Conservation (phyloP, 2,113 vertebrate genomes). For the Rhegmatorhina hoffmannsi region DNA sequence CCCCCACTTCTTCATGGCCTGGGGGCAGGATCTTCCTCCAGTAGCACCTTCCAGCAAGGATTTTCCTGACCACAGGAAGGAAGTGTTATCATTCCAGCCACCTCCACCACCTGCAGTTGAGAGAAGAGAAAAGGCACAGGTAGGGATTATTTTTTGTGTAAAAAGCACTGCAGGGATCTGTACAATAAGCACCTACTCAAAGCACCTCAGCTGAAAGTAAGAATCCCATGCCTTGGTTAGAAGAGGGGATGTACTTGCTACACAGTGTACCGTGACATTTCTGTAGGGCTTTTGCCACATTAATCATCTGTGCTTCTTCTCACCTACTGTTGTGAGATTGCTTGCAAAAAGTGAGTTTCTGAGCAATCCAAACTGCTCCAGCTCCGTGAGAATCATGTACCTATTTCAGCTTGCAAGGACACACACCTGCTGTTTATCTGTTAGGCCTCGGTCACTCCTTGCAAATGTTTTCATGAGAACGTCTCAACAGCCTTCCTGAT, state of each 20-base stretch:
- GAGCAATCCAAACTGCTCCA: too few relatives aligned
- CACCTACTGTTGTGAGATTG: too few relatives aligned
- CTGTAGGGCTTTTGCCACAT: background rate
- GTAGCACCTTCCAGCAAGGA: conserved; percentile 91
- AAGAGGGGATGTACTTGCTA: background rate
- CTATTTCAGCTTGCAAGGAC: too few relatives aligned
- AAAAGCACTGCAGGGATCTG: background rate
- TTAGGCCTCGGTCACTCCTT: too few relatives aligned
- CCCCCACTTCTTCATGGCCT: conserved; percentile 88
- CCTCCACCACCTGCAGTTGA: conserved; percentile 91
- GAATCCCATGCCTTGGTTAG: background rate
- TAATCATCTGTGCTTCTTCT: background rate
- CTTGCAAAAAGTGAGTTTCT: too few relatives aligned
- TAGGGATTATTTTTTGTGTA: background rate
- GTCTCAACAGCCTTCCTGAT: too few relatives aligned
- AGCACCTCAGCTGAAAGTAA: background rate
- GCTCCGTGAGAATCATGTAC: too few relatives aligned
- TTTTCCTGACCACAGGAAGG: conserved; percentile 89
- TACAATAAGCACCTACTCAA: background rate
- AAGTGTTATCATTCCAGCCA: conserved; percentile 91
- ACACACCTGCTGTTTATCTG: too few relatives aligned
- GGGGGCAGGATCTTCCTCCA: conserved; percentile 93
- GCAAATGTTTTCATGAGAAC: too few relatives aligned
- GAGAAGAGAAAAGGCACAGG: conserved; percentile 29
- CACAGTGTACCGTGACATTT: background rate